Conservation (phyloP, 2,888 invertebrate genomes). For the Caenorhabditis sp. region DNA sequence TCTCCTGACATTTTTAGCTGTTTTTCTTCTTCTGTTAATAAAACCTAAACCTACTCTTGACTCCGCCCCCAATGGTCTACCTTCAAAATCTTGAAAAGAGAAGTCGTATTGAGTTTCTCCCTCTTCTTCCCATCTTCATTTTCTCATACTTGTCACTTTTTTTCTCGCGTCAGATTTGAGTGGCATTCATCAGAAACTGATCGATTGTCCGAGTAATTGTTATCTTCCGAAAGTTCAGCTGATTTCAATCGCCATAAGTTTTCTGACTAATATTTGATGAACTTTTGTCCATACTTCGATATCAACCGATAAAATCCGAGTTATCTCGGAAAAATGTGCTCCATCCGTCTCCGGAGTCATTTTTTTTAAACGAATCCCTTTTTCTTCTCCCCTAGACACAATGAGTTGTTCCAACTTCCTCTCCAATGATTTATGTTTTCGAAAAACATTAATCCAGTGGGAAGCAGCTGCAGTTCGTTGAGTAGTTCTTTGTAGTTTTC, state of each 20-base stretch:
- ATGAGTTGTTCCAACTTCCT: conserved; percentile 34
- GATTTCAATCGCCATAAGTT: conserved; percentile 13
- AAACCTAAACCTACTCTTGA: conserved; percentile 17
- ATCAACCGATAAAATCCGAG: not conserved
- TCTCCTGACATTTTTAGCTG: conserved; percentile 22
- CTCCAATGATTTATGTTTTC: conserved; percentile 36
- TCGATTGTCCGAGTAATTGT: conserved; percentile 8
- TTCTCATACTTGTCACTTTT: conserved; percentile 47
- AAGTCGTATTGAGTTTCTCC: conserved; percentile 11
- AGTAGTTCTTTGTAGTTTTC: conserved; percentile 1
- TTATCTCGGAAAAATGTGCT: not conserved
- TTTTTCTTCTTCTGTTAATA: conserved; percentile 32
- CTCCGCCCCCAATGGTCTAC: conserved; percentile 30
- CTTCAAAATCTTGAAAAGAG: conserved; percentile 21
- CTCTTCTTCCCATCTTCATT: conserved; percentile 20
- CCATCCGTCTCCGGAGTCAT: not conserved
- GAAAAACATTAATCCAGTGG: conserved; percentile 33
- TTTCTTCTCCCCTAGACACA: conserved; percentile 12
- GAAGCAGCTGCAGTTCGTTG: conserved; percentile 38
- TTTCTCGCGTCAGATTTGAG: conserved; percentile 16
- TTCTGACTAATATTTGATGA: not conserved
- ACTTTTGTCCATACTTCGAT: not conserved
- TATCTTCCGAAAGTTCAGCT: not conserved
- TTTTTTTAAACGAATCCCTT: conserved; percentile 1
- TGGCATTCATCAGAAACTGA: conserved; percentile 28